These are phyloP conservation scores for Gymnopithys bicolor DNA, from an alignment of 2,797 vertebrate species.

Conservation along the genomic window DNA sequence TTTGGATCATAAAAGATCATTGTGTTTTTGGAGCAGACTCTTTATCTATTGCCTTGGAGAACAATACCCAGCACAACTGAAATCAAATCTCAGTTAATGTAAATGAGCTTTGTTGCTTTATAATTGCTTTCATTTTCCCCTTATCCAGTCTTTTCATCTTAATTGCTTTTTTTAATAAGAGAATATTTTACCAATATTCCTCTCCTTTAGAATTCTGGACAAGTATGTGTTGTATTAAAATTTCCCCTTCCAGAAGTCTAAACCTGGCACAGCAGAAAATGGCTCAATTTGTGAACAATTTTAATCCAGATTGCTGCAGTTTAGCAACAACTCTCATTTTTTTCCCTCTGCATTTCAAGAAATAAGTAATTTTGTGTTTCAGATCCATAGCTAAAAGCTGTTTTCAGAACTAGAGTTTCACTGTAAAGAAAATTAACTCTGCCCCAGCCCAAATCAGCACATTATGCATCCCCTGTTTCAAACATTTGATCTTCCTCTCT, in stretches of 20 bases:
- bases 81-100: not conserved
- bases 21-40: not conserved
- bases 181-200: not conserved
- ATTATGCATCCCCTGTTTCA: not conserved
- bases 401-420: not conserved
- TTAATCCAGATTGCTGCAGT: not conserved
- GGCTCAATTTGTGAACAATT: not conserved
- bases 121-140: not conserved
- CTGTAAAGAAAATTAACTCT: not conserved
- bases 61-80: not conserved
- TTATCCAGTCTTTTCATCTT: not conserved
- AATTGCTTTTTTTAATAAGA: not conserved
- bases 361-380: not conserved
- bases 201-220: not conserved
- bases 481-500: not conserved
- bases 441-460: not conserved
- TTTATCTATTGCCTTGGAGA: not conserved
- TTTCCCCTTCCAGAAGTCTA: not conserved
- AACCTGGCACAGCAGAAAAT: not conserved
- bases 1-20: not conserved
- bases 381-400: not conserved
- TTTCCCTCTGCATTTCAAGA: not conserved
- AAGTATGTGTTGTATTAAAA: not conserved
- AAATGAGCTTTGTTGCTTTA: not conserved
- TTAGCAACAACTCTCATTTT: not conserved